Percentiles rank a stretch among this genome's conserved stretches.
Evolutionary conservation across 2,888 invertebrate genomes (phyloP).

Genomic region (Diaprepes abbreviatus): DNA sequence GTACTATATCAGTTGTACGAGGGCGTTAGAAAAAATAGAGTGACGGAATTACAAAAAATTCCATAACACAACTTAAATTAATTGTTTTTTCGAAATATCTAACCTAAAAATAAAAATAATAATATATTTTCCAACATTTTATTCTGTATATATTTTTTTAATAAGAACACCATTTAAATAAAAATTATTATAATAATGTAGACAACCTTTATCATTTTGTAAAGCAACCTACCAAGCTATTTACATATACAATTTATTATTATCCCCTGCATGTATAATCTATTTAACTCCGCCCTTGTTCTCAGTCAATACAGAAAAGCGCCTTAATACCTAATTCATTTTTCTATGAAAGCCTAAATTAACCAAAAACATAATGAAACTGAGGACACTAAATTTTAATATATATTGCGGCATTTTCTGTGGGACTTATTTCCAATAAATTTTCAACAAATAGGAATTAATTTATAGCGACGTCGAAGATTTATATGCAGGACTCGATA

Average conservation of each 20-base stretch:
- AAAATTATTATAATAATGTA: too few species aligned
- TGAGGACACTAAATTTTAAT: conserved; percentile 41
- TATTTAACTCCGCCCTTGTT: conserved; percentile 7
- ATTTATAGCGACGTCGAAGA: conserved; percentile 35
- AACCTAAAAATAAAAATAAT: too few species aligned
- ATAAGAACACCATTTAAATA: too few species aligned
- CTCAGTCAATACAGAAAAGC: conserved; percentile 11
- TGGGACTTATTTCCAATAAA: conserved; percentile 38
- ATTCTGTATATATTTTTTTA: too few species aligned
- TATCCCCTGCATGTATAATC: not conserved
- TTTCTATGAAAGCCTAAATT: conserved; percentile 35
- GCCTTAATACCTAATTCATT: conserved; percentile 26
- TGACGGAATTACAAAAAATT: too few species aligned
- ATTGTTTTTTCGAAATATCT: too few species aligned
- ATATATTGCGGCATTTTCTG: conserved; percentile 40
- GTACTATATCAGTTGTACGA: too few species aligned
- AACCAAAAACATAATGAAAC: conserved; percentile 38
- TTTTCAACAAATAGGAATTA: conserved; percentile 40
- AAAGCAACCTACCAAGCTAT: not conserved
- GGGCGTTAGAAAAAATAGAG: too few species aligned
- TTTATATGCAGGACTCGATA: conserved; percentile 25
- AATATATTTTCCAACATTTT: too few species aligned
- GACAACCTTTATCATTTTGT: not conserved
- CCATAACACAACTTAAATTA: too few species aligned
- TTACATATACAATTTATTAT: conserved; percentile 7